Percentiles rank a stretch among this genome's conserved stretches.
Conservation (phyloP, 2,113 vertebrate genomes). For the Tychaedon coryphoeus region DNA sequence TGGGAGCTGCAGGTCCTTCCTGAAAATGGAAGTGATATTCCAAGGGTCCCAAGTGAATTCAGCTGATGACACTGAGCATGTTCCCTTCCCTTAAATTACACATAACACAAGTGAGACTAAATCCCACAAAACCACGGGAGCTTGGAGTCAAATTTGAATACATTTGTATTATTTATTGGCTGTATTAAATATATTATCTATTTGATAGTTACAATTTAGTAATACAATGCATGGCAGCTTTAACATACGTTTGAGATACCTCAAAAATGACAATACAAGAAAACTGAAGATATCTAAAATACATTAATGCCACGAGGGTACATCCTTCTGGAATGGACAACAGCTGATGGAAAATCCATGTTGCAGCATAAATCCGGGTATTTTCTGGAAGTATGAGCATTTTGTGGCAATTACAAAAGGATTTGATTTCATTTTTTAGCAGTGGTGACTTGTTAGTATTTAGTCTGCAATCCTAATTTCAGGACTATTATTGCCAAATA, state of each 20-base stretch:
- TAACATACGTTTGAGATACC: slow-evolving; percentile 73
- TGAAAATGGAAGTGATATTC: not conserved
- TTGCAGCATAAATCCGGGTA: not conserved
- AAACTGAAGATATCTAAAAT: slow-evolving; percentile 56
- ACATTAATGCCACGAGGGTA: slow-evolving; percentile 72
- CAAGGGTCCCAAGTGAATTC: not conserved
- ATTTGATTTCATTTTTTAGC: not conserved
- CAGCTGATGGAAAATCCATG: slow-evolving; percentile 12
- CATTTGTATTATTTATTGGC: slow-evolving; percentile 79
- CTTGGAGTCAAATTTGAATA: not conserved
- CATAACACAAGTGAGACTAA: accelerated
- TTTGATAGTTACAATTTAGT: slow-evolving; percentile 87
- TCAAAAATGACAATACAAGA: slow-evolving; percentile 66
- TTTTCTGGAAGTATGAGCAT: not conserved
- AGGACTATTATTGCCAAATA: slow-evolving; percentile 17
- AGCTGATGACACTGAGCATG: accelerated
- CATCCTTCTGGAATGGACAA: slow-evolving; percentile 71
- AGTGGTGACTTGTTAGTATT: slow-evolving; percentile 47
- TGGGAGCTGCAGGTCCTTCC: not conserved
- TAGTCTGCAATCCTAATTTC: slow-evolving; percentile 14
- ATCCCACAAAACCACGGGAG: not conserved
- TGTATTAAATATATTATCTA: slow-evolving; percentile 89
- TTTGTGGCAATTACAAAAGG: slow-evolving; percentile 15
- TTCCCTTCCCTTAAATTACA: not conserved
- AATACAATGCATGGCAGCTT: slow-evolving; percentile 80